Base-by-base conservation (phyloP, 1,140 invertebrate genomes). In the Idris sp. region DNA sequence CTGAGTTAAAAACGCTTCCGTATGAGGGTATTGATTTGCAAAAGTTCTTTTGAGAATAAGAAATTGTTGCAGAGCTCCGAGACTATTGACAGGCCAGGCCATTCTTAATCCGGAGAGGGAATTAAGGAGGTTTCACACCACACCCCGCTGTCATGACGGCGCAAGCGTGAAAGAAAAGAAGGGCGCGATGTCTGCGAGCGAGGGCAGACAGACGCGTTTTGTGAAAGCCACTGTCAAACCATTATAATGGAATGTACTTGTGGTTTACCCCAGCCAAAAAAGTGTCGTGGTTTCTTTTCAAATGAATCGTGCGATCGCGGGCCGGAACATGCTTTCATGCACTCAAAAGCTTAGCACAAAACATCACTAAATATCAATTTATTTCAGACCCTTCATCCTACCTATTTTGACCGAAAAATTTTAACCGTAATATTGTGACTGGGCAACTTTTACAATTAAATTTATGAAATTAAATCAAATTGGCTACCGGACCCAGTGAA, bases 101-200 rank as follows among this genome's bases (percentile, higher is more conserved):
- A 68, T 73, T 76, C 65, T 74, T 77, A 62, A 71, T 74, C 41
- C 54, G 68, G 30, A 36, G 56, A 68, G 46, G 58, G 44, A 64
- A 74, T 18, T 67, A 72, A 72, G 62, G 67, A 67, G 74, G 62
- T 68, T 72, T 68, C 67, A 65, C 67, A 75, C 67, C 59, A 72
- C 65, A 68, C 76, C 71, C 67, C 62, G 54, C 62, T 71, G 71
- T 67, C 65, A 67, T 49, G 69, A 74, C 54, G 65, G 65, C 71
- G 71, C 65, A 74, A 74, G 67, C 76, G 71, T 74, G 54, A 46
- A 59, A 35, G 58, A 64, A 73, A 61, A 67, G 65, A 74, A 74
- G 76, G 76, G 76, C 76, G 71, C 71, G 69, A 68, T 53, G 49
- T 43, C 43, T 43, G n/a, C n/a, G 48, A 40, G 76, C 54, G 68